phyloP scores from a whole-genome alignment of 2,797 vertebrate genomes.

The Smutsia gigantea region DNA sequence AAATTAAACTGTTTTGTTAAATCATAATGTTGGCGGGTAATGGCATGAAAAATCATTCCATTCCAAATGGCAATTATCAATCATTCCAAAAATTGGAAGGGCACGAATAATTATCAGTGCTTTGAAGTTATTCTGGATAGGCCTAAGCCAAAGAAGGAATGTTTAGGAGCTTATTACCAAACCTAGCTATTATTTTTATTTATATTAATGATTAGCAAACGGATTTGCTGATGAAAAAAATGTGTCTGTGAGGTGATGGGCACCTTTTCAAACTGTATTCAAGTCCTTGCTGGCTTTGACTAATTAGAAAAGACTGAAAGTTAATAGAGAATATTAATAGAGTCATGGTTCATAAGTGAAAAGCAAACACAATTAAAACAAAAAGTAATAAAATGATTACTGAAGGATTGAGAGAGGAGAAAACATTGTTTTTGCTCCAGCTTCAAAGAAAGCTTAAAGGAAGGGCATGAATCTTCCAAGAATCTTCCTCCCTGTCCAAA shows the following conservation, averaged over 20 bases:
- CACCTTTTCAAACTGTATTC: background rate
- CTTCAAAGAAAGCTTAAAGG: background rate
- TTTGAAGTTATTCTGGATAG: background rate
- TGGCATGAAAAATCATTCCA: background rate
- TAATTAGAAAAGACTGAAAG: constrained; percentile 25
- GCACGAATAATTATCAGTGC: background rate
- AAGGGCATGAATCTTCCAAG: background rate
- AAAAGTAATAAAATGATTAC: background rate
- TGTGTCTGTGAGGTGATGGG: background rate
- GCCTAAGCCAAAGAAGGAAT: background rate
- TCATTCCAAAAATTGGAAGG: background rate
- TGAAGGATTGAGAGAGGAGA: background rate
- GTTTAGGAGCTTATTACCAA: background rate
- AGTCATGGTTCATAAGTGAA: background rate
- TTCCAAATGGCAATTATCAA: background rate
- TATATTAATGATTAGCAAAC: constrained; percentile 15
- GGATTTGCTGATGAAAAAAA: background rate
- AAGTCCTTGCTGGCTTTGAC: background rate
- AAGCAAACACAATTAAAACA: constrained; percentile 5
- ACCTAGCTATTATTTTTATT: background rate
- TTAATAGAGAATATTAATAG: background rate
- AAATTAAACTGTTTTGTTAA: constrained; percentile 21
- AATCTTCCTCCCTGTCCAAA: background rate
- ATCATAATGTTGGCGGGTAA: background rate
- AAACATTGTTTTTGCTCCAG: background rate